Base-by-base conservation (phyloP, 2,797 vertebrate genomes). In the Podarcis siculus region DNA sequence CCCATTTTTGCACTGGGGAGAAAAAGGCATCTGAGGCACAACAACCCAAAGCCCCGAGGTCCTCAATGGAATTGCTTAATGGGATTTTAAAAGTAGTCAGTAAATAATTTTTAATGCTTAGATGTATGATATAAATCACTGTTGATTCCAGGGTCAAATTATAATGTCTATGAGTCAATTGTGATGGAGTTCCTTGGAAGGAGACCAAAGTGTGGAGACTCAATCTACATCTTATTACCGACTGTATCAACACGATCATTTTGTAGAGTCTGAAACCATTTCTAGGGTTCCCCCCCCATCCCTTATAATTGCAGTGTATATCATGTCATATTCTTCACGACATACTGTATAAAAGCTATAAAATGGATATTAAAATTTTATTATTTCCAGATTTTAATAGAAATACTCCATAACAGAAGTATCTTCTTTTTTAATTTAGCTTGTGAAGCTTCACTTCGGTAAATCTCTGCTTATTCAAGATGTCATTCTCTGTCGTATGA, bases 211-310 rank as follows among this genome's bases (percentile, higher is more conserved):
- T 12, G 35, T 49, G 21, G 58, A 80, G 37, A 35, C 25, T 30
- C 39, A 49, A 21, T 77, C 27, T 82, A 32, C 39, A 39, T 86
- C 35, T 39, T 89, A 78, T 69, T 86, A 78, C 30, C 8, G 6
- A 30, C 8, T 82, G 61, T 78, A 89, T 82, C 75, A 82, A 35
- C 64, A 66, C 67, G 32, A 81, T 81, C 64, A 23, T 86, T 80
- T 77, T 45, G n/a, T 35, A 72, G 23, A 86, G 25, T 27, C 66
- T 69, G 61, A 86, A 86, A 86, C 61, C 32, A 67, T 67, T 69
- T 82, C 76, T 78, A 79, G 76, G 76, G 13, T 49, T n/a, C 10
- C 19, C 30, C 13, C 66, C 8, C 7, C 85, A 10, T 0, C 49
- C 78, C 5, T 67, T 32, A 3, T 35, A 0, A 6, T 3, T 86